Evolutionary conservation across 2,888 invertebrate genomes (phyloP).

Genomic region (Mellilla xanthometata): DNA sequence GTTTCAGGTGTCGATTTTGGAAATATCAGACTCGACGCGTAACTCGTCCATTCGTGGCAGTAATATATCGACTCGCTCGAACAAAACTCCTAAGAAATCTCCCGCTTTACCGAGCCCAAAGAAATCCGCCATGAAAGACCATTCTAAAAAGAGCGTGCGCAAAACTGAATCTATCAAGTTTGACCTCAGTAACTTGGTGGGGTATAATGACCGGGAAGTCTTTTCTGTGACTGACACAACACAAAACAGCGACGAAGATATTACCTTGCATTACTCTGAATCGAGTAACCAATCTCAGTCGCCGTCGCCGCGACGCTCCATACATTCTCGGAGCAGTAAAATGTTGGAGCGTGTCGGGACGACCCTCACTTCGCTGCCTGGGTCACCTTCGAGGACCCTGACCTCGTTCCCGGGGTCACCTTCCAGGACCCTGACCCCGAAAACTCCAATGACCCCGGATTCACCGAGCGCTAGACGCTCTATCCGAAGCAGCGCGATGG

Average conservation of each 20-base stretch:
- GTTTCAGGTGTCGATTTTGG: constrained; percentile 46
- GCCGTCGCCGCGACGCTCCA: constrained; percentile 49
- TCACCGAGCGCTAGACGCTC: constrained; percentile 41
- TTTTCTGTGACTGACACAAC: constrained; percentile 29
- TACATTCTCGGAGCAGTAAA: constrained; percentile 50
- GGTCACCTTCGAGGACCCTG: constrained; percentile 23
- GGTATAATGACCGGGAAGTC: constrained; percentile 31
- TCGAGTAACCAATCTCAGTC: constrained; percentile 31
- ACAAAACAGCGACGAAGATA: constrained; percentile 30
- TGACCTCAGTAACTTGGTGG: constrained; percentile 64
- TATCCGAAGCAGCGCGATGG: constrained; percentile 42
- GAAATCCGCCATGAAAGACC: constrained; percentile 66
- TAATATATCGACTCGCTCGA: constrained; percentile 24
- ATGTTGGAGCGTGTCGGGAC: constrained; percentile 45
- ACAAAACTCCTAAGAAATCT: constrained; percentile 28
- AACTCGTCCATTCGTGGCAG: constrained; percentile 26
- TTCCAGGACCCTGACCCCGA: constrained; percentile 25
- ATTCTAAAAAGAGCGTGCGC: constrained; percentile 43
- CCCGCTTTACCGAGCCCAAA: constrained; percentile 42
- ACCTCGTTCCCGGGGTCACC: constrained; percentile 14
- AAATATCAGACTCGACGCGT: constrained; percentile 41
- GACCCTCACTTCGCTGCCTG: constrained; percentile 8
- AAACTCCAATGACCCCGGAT: constrained; percentile 18
- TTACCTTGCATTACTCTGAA: constrained; percentile 54
- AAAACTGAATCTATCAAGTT: constrained; percentile 71